Percentiles rank a stretch among this genome's conserved stretches.
Evolutionary conservation across 2,797 vertebrate genomes (phyloP).

Genomic region (Poeciliopsis paucimaculata): DNA sequence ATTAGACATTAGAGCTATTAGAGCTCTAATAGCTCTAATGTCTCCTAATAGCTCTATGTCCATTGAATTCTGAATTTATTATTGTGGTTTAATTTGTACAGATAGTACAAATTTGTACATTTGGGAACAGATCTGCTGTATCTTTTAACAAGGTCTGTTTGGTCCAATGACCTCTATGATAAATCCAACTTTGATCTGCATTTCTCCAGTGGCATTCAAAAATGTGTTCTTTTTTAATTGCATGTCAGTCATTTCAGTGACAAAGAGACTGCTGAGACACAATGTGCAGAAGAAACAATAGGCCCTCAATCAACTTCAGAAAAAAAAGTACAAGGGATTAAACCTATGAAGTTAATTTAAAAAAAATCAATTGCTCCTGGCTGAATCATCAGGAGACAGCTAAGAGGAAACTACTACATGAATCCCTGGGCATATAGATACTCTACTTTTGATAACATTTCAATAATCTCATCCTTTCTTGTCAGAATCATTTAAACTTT

Average conservation of each 20-base stretch:
- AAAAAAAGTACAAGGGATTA: neutral
- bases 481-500: conserved; percentile 22
- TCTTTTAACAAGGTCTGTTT: neutral
- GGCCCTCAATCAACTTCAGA: neutral
- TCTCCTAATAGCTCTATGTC: neutral
- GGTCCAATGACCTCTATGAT: neutral
- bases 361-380: conserved; percentile 17
- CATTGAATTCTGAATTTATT: neutral
- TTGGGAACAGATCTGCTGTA: neutral
- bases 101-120: neutral
- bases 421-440: neutral
- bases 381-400: neutral
- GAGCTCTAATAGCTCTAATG: too few species aligned
- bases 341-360: conserved; percentile 2
- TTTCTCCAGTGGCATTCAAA: neutral
- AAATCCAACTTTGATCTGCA: neutral
- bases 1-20: too few species aligned
- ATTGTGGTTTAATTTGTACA: neutral
- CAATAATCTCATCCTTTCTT: conserved; percentile 11
- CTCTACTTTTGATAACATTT: conserved; percentile 4
- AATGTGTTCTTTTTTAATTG: neutral
- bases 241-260: neutral
- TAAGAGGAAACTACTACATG: neutral
- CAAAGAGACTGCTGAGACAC: neutral
- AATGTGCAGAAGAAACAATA: neutral